Evolutionary conservation across 1,140 invertebrate species (phyloP), one percentile per base, ranked within the genome.

Genomic region (Monomorium pharaonis): DNA sequence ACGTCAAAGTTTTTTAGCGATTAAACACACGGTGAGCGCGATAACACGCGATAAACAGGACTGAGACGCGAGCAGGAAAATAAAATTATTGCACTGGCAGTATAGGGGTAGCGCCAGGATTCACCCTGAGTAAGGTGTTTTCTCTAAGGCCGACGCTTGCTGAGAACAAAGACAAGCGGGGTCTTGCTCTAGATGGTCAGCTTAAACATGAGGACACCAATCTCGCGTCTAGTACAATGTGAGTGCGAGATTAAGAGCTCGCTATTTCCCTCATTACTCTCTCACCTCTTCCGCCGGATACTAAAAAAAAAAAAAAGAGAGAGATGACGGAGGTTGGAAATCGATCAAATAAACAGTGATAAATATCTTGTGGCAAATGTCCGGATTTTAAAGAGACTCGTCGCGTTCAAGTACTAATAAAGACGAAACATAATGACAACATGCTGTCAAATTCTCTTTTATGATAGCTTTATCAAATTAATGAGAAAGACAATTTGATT

Each of bases 201-300:
- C 97, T 99, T 91, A 99, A 99, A 95, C 99, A 99, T 95, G 99
- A 99, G 96, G 99, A 99, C 96, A 99, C 99, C 93, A 99, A 99
- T 96, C 96, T 99, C 90, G 99, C 98, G 86, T 98, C 98, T 84
- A 98, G 98, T 90, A 99, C 98, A 92, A 98, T 99, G 98, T 98
- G 96, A 97, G 97, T 94, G 93, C 92, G 78, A 83, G 78, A 83
- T 83, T 42, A 83, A 83, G 67, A 44, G 88, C 81, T 78, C 78
- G 37, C 63, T 74, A 16, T 65, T 84, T 65, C 74, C 74, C 58
- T 37, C 72, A 60, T 77, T 77, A 62, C 56, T 77, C 42, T 84
- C 21, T 84, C 44, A 62, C 72, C 21, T 77, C 51, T 51, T 56
- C 33, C 72, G 58, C 70, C 51, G 70, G 56, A 44, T 30, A 74